phyloP scores from a whole-genome alignment of 1,140 invertebrate genomes.

The Drosophila oshimai region DNA sequence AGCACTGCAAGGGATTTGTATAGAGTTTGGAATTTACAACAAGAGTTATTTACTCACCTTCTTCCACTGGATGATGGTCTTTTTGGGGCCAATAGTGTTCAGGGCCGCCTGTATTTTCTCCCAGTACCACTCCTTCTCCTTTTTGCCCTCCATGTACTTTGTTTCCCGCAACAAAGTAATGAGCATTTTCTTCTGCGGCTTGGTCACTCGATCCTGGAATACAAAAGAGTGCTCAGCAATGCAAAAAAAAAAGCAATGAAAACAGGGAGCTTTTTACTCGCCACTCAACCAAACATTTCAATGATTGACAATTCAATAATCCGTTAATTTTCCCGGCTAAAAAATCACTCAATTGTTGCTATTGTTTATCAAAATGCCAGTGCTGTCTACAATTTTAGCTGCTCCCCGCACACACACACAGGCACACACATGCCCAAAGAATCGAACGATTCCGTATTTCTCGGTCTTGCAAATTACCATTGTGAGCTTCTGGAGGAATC shows the following conservation, averaged over 20 bases:
- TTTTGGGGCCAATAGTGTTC: slow-evolving; percentile 79
- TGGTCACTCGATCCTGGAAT: slow-evolving; percentile 81
- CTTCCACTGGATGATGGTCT: slow-evolving; percentile 82
- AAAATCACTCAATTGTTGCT: slow-evolving; percentile 29
- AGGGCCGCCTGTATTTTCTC: slow-evolving; percentile 79
- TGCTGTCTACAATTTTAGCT: slow-evolving; percentile 32
- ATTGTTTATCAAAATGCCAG: slow-evolving; percentile 35
- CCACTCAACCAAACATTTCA: not conserved
- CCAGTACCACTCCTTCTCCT: slow-evolving; percentile 82
- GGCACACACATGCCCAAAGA: slow-evolving; percentile 8
- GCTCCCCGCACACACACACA: slow-evolving; percentile 5
- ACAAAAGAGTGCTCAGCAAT: too few relatives aligned
- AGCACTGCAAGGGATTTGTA: slow-evolving; percentile 46
- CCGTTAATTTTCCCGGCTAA: not conserved
- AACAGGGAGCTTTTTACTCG: not conserved
- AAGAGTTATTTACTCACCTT: slow-evolving; percentile 44
- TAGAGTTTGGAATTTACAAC: not conserved
- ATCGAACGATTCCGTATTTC: slow-evolving; percentile 16
- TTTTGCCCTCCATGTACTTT: slow-evolving; percentile 81
- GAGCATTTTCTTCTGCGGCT: slow-evolving; percentile 81
- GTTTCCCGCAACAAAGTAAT: slow-evolving; percentile 78
- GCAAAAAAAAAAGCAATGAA: slow-evolving; percentile 33
- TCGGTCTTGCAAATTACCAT: slow-evolving; percentile 43
- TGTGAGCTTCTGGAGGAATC: slow-evolving; percentile 65
- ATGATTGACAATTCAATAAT: not conserved